These are phyloP conservation scores for Palythoa heliodiscus DNA, from an alignment of 92 coral and sea anemone genomes.

Conservation along the genomic window DNA sequence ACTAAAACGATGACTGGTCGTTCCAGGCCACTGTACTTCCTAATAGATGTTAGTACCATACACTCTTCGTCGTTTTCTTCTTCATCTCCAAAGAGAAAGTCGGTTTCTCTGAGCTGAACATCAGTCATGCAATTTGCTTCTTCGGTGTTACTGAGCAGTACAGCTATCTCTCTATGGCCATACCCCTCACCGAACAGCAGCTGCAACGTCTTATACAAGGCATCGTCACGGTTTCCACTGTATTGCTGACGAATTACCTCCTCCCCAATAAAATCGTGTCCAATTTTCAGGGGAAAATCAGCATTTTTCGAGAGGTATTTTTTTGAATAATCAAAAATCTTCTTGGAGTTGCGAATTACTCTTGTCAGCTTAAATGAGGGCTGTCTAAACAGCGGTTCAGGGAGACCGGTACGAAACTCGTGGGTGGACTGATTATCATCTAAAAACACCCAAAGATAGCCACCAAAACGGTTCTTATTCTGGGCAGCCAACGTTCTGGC, in stretches of 20 bases:
- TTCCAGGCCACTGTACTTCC: slow-evolving; percentile 41
- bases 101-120: background rate
- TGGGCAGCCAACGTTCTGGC: too few relatives aligned
- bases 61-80: background rate
- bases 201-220: background rate
- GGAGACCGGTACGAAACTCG: background rate
- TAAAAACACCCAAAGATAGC: background rate
- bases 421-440: background rate
- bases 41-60: slow-evolving; percentile 38
- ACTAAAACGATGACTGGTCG: slow-evolving; percentile 36
- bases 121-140: too few relatives aligned
- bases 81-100: background rate
- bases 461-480: background rate
- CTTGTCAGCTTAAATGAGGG: background rate
- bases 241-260: background rate
- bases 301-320: background rate
- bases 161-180: background rate
- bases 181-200: background rate
- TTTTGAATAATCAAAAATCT: background rate
- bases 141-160: background rate
- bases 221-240: background rate
- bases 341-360: background rate
- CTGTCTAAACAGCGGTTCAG: background rate
- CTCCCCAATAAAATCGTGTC: background rate
- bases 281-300: background rate